Conservation (phyloP, 2,113 vertebrate species). For the Lophochroa leadbeateri region DNA sequence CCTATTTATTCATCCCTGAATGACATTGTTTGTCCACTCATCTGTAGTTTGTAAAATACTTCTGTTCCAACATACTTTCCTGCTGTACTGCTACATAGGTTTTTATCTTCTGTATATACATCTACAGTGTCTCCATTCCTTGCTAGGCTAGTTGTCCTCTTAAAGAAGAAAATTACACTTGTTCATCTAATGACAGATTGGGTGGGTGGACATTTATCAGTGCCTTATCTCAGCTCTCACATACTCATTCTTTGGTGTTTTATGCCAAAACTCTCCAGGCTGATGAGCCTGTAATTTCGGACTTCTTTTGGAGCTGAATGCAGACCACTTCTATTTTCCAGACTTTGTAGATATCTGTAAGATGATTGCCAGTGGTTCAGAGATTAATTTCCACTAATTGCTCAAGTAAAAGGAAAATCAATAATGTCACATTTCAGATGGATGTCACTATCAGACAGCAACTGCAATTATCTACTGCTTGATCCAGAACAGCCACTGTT, state of each 20-base stretch:
- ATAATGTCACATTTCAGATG: background rate
- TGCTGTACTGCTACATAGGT: background rate
- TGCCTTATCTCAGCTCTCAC: background rate
- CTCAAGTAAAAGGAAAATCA: background rate
- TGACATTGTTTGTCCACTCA: background rate
- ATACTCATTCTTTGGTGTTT: background rate
- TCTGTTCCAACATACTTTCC: background rate
- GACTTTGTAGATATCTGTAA: background rate
- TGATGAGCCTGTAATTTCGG: background rate
- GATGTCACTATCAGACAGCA: background rate
- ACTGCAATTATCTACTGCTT: background rate
- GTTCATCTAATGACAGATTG: background rate
- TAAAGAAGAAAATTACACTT: background rate
- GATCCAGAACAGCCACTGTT: background rate
- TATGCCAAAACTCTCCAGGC: background rate
- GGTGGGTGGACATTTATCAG: background rate
- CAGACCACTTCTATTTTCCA: background rate
- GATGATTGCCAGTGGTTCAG: background rate
- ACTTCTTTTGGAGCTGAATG: background rate
- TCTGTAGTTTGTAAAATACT: background rate
- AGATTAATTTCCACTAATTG: background rate
- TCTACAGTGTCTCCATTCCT: background rate
- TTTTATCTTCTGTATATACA: background rate
- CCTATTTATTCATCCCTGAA: background rate
- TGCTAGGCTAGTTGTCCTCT: background rate